Conservation (phyloP, 2,888 invertebrate species). For the Tortrix viridana region DNA sequence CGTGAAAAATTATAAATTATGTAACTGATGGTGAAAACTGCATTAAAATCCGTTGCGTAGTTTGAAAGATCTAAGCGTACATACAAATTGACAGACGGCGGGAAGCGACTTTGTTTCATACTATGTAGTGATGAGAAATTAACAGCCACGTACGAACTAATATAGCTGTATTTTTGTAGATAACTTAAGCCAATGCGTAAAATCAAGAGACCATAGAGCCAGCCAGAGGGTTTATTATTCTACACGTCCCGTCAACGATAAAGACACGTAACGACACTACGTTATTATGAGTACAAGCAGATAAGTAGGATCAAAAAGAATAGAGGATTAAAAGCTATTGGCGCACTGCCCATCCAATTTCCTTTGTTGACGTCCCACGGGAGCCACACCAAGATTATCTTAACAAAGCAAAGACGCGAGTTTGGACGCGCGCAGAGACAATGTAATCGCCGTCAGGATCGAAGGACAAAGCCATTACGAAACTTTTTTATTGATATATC, state of each 20-base stretch:
- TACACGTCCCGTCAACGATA: constrained; percentile 18
- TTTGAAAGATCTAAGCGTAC: too few relatives aligned
- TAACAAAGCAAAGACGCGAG: constrained; percentile 77
- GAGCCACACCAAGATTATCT: constrained; percentile 77
- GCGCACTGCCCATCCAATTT: constrained; percentile 83
- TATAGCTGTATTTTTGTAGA: too few relatives aligned
- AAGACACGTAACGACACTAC: constrained; percentile 55
- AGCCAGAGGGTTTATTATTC: background rate
- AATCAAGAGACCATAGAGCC: background rate
- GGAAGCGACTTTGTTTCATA: too few relatives aligned
- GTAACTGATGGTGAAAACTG: too few relatives aligned
- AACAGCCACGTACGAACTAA: too few relatives aligned
- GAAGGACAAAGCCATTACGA: constrained; percentile 47
- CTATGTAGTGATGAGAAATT: too few relatives aligned
- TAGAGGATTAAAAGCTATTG: constrained; percentile 80
- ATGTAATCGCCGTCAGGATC: constrained; percentile 62
- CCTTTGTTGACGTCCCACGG: constrained; percentile 80
- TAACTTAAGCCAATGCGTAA: background rate
- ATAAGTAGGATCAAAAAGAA: constrained; percentile 79
- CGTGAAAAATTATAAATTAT: too few relatives aligned
- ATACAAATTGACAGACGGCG: too few relatives aligned
- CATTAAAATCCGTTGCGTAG: too few relatives aligned
- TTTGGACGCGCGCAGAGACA: constrained; percentile 67
- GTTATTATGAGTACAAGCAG: constrained; percentile 72
- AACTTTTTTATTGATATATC: constrained; percentile 51